A percentile compares a stretch with the other conserved stretches of the same genome.
These are phyloP conservation scores for Cryptoprocta ferox DNA, from an alignment of 2,797 vertebrate genomes.

Conservation along the genomic window DNA sequence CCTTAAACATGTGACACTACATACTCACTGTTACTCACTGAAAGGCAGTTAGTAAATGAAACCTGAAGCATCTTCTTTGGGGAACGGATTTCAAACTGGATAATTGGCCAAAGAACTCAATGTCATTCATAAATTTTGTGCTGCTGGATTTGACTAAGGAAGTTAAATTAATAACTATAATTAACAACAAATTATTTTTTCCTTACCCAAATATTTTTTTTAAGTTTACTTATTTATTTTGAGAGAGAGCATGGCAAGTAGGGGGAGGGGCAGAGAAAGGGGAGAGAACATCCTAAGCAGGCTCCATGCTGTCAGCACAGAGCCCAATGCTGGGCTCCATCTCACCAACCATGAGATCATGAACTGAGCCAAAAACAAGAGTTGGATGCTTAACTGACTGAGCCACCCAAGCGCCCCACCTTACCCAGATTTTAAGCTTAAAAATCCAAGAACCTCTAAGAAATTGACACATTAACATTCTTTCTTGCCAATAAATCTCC, in stretches of 20 bases:
- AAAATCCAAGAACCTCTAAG: not conserved
- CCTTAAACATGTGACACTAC: not conserved
- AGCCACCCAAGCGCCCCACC: too few species aligned
- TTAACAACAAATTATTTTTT: not conserved
- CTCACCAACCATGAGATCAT: too few species aligned
- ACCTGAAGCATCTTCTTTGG: not conserved
- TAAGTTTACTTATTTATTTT: too few species aligned
- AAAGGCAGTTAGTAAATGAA: not conserved
- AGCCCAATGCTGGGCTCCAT: too few species aligned
- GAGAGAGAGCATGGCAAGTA: too few species aligned
- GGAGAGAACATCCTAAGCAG: too few species aligned
- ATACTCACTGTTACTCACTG: not conserved
- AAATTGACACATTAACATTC: not conserved
- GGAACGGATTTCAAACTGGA: not conserved
- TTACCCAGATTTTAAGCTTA: not conserved
- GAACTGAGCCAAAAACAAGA: too few species aligned
- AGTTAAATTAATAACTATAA: not conserved
- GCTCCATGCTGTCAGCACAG: too few species aligned
- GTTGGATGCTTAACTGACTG: too few species aligned
- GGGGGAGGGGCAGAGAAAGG: too few species aligned
- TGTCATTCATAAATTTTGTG: not conserved
- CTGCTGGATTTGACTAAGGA: not conserved
- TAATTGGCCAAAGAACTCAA: not conserved
- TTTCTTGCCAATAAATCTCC: not conserved
- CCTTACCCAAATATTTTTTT: not conserved